Conservation (phyloP, 2,888 invertebrate genomes). For the Dichetophora obliterata region DNA sequence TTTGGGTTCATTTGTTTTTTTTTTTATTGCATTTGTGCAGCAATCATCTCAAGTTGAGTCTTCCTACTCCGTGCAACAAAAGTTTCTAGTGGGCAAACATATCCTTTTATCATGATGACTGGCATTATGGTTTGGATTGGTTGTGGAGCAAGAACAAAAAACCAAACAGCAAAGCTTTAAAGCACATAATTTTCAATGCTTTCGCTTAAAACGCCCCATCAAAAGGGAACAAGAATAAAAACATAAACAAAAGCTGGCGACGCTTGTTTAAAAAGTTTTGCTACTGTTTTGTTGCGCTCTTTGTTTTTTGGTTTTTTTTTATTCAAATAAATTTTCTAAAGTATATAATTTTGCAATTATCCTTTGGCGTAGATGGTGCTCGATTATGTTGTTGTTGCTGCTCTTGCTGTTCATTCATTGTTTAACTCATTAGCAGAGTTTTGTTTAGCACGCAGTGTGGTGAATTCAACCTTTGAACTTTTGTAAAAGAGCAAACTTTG, state of each 20-base stretch:
- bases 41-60: not conserved
- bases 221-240: not conserved
- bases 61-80: not conserved
- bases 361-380: slow-evolving; percentile 31
- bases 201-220: too few relatives aligned
- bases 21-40: slow-evolving; percentile 14
- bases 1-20: slow-evolving; percentile 24
- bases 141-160: not conserved
- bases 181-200: not conserved
- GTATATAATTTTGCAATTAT: slow-evolving; percentile 56
- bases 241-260: not conserved
- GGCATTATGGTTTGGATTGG: not conserved
- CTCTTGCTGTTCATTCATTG: slow-evolving; percentile 14
- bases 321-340: slow-evolving; percentile 44
- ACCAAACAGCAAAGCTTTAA: not conserved
- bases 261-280: slow-evolving; percentile 19
- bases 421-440: slow-evolving; percentile 34
- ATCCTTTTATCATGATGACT: not conserved
- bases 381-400: not conserved
- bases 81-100: slow-evolving; percentile 7
- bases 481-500: too few relatives aligned
- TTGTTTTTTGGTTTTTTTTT: slow-evolving; percentile 19
- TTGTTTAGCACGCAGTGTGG: slow-evolving; percentile 4
- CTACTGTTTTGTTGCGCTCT: slow-evolving; percentile 37
- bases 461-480: slow-evolving; percentile 28